phyloP scores from a whole-genome alignment of 2,113 vertebrate species.

The Aphelocoma coerulescens region DNA sequence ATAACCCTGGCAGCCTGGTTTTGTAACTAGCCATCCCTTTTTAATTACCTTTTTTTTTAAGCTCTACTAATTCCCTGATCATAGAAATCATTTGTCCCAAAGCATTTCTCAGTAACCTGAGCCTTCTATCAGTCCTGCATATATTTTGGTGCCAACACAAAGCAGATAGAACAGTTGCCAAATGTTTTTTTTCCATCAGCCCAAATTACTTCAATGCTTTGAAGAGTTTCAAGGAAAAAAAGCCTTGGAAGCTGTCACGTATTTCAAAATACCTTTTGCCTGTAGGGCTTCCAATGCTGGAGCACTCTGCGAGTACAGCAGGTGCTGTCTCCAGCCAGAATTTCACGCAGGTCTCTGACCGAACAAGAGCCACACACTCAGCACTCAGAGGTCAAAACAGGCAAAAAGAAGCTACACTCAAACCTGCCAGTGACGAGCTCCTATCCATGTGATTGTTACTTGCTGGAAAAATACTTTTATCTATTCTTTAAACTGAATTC shows the following conservation, averaged over 20 bases:
- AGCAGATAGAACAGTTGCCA: background rate
- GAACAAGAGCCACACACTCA: background rate
- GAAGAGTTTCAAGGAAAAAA: background rate
- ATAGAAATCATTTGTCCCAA: background rate
- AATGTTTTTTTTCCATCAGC: background rate
- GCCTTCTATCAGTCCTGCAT: background rate
- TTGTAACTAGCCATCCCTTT: background rate
- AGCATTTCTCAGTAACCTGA: background rate
- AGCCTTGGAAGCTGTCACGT: background rate
- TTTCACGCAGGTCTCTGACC: accelerated
- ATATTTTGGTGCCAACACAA: background rate
- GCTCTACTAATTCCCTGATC: background rate
- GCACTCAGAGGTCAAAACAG: background rate
- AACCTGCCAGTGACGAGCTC: background rate
- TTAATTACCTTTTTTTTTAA: background rate
- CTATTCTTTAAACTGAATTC: background rate
- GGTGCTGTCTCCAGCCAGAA: accelerated
- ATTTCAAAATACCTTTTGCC: background rate
- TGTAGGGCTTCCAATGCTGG: background rate
- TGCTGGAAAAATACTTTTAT: background rate
- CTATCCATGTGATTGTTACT: background rate
- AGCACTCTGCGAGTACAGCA: background rate
- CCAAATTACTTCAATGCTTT: background rate
- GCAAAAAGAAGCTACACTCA: background rate
- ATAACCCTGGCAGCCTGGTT: background rate